phyloP scores from a whole-genome alignment of 2,113 vertebrate species.

The Microcebus griseorufus region DNA sequence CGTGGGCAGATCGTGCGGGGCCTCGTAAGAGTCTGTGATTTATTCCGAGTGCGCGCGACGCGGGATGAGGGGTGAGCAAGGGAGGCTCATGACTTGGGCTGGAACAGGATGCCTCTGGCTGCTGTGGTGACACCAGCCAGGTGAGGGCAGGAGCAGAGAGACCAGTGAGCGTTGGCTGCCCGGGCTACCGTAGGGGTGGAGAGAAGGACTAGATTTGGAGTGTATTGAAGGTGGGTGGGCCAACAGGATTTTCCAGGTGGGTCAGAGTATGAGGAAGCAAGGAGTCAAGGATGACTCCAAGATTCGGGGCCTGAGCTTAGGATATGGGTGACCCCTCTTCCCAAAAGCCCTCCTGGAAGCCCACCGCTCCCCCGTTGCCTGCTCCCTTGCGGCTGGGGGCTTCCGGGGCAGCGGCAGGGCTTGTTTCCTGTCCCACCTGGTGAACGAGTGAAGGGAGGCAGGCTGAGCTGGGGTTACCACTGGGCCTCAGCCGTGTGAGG shows the following conservation, averaged over 20 bases:
- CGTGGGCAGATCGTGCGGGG: neutral
- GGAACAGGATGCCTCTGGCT: neutral
- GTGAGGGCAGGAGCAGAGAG: neutral
- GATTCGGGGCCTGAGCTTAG: neutral
- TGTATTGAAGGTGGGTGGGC: neutral
- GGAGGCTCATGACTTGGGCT: neutral
- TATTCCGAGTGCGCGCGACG: neutral
- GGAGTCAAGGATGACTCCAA: neutral
- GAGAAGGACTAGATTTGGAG: neutral
- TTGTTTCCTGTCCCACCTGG: neutral
- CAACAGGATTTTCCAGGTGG: neutral
- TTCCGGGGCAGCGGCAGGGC: neutral
- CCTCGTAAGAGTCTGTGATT: neutral
- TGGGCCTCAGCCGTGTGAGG: neutral
- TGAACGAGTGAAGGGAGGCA: neutral
- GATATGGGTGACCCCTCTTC: neutral
- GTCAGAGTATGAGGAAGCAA: neutral
- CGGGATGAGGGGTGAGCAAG: neutral
- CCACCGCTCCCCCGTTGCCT: neutral
- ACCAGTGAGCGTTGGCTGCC: neutral
- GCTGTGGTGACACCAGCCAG: neutral
- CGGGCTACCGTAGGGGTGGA: neutral
- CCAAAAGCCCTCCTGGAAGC: constrained; percentile 5
- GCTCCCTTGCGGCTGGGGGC: neutral
- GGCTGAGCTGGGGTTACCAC: neutral